Evolutionary conservation across 2,113 vertebrate genomes (phyloP).

Genomic region (Murina feae): DNA sequence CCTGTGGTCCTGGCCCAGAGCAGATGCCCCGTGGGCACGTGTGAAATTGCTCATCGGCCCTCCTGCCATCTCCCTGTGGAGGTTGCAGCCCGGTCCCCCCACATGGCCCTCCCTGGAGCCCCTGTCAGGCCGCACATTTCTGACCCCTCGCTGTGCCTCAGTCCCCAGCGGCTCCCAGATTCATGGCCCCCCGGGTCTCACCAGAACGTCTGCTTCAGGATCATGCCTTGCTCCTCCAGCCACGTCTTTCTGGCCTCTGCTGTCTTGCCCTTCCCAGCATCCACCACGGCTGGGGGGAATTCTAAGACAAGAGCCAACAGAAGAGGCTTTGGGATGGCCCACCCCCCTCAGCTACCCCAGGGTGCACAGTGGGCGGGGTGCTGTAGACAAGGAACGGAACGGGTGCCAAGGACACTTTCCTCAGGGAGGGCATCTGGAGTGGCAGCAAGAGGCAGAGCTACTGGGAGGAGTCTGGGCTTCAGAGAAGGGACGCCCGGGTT

Average conservation of each 20-base stretch:
- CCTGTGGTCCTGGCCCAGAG: neutral
- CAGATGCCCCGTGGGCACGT: rapidly evolving
- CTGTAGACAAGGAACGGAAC: neutral
- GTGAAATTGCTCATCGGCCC: too few species aligned
- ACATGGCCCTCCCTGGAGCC: too few species aligned
- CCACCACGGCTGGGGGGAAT: slow-evolving; percentile 83
- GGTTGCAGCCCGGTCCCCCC: too few species aligned
- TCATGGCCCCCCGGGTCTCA: slow-evolving; percentile 59
- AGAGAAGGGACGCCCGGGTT: rapidly evolving
- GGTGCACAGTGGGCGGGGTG: neutral
- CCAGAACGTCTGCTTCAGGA: slow-evolving; percentile 95
- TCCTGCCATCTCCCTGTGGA: too few species aligned
- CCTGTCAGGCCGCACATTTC: rapidly evolving
- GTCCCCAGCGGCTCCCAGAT: too few species aligned
- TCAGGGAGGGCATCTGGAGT: neutral
- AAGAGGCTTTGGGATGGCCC: neutral
- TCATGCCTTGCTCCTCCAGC: slow-evolving; percentile 88
- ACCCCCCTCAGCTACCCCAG: neutral
- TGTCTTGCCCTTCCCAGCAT: slow-evolving; percentile 88
- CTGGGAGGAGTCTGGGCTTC: rapidly evolving
- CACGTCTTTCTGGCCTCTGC: slow-evolving; percentile 84
- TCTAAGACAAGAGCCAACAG: slow-evolving; percentile 69
- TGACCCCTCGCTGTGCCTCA: neutral
- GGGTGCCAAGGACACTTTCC: rapidly evolving
- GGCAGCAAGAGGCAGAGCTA: neutral